These are phyloP conservation scores for Ctenicera cuprea DNA, from an alignment of 2,888 invertebrate species.

Conservation along the genomic window DNA sequence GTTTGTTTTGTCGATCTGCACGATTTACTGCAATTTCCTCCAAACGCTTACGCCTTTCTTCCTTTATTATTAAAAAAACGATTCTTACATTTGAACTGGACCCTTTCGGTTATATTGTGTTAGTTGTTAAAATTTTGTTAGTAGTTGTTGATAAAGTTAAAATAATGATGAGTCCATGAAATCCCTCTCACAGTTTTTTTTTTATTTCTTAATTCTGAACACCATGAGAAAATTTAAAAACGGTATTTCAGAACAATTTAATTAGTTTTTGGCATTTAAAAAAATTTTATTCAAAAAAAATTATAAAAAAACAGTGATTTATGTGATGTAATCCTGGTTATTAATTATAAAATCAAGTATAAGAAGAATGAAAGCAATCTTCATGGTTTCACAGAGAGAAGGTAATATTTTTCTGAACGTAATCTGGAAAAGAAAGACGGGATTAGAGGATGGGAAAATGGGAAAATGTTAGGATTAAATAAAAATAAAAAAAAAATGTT, in stretches of 20 bases:
- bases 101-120: background rate
- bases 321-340: conserved; percentile 66
- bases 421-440: conserved; percentile 61
- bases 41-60: conserved; percentile 84
- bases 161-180: too few relatives aligned
- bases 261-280: background rate
- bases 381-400: conserved; percentile 61
- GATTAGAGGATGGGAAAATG: conserved; percentile 44
- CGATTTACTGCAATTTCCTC: conserved; percentile 84
- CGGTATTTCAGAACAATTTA: too few relatives aligned
- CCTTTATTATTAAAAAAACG: conserved; percentile 71
- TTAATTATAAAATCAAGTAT: conserved; percentile 69
- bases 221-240: too few relatives aligned
- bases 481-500: conserved; percentile 34
- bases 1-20: conserved; percentile 77
- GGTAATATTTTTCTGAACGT: conserved; percentile 48
- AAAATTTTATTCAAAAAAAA: conserved; percentile 10
- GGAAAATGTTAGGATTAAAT: conserved; percentile 31
- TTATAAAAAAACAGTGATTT: background rate
- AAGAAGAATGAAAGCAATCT: conserved; percentile 64
- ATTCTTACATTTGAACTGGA: conserved; percentile 16
- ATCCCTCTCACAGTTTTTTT: too few relatives aligned
- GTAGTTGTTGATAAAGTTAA: too few relatives aligned
- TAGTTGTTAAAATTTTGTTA: conserved; percentile 15
- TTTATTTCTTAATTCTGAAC: too few relatives aligned